Conservation (phyloP, 37 sponge, comb jelly and placozoan genomes). For the Beroe forskalii region DNA sequence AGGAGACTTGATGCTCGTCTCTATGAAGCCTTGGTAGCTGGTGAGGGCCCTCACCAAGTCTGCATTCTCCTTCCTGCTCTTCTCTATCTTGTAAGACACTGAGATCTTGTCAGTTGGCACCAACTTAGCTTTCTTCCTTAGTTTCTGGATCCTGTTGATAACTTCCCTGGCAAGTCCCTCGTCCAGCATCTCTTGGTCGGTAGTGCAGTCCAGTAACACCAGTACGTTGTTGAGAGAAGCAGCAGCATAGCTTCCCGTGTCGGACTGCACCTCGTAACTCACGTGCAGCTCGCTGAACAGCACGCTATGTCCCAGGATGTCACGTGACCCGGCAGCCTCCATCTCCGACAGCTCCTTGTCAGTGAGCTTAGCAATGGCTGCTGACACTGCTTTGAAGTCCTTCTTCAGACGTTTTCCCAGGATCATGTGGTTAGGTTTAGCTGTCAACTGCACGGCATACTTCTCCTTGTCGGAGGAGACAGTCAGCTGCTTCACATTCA, state of each 20-base stretch:
- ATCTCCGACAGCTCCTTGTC: constrained; percentile 74
- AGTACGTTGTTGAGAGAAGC: constrained; percentile 77
- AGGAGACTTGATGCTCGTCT: constrained; percentile 29
- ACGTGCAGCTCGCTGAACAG: constrained; percentile 67
- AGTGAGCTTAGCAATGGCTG: constrained; percentile 66
- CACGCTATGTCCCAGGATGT: constrained; percentile 71
- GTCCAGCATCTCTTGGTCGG: constrained; percentile 82
- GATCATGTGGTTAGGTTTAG: constrained; percentile 83
- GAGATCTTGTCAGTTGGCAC: constrained; percentile 59
- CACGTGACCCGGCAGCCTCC: constrained; percentile 72
- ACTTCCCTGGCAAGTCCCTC: constrained; percentile 94
- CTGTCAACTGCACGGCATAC: constrained; percentile 80
- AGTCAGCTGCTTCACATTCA: constrained; percentile 83
- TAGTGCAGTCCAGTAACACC: constrained; percentile 84
- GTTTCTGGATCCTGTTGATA: constrained; percentile 91
- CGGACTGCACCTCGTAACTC: constrained; percentile 71
- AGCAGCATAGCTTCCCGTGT: constrained; percentile 70
- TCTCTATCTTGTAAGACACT: constrained; percentile 1
- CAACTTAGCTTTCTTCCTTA: constrained; percentile 79
- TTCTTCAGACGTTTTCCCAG: constrained; percentile 91
- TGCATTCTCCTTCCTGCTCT: background rate
- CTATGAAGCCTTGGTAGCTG: constrained; percentile 15
- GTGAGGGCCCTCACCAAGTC: background rate
- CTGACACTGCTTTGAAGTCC: constrained; percentile 77
- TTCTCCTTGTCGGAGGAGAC: constrained; percentile 76